Evolutionary conservation across 2,888 invertebrate genomes (phyloP).

Genomic region (Drosophila lutescens): DNA sequence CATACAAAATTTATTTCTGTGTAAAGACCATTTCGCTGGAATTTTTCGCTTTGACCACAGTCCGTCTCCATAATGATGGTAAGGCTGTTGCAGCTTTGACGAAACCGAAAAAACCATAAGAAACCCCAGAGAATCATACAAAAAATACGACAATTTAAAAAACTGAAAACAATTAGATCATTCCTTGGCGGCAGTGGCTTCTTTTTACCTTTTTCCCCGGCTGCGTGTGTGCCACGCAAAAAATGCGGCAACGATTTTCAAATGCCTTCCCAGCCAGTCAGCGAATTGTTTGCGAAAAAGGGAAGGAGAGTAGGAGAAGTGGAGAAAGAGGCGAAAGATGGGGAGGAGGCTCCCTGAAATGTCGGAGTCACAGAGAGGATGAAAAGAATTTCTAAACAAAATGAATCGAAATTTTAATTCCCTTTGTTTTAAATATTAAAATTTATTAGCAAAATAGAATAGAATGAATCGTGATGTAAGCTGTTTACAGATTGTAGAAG

Average conservation of each 20-base stretch:
- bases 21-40: slow-evolving; percentile 26
- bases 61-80: slow-evolving; percentile 39
- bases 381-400: background rate
- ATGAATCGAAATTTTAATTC: background rate
- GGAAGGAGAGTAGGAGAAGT: slow-evolving; percentile 19
- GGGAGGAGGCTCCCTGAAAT: slow-evolving; percentile 36
- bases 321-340: background rate
- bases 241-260: slow-evolving; percentile 79
- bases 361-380: slow-evolving; percentile 29
- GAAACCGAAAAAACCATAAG: slow-evolving; percentile 43
- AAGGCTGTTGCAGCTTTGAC: slow-evolving; percentile 35
- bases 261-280: slow-evolving; percentile 56
- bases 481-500: too few species aligned
- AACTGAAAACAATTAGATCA: slow-evolving; percentile 66
- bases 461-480: too few species aligned
- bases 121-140: slow-evolving; percentile 10
- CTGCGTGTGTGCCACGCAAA: slow-evolving; percentile 68
- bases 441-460: too few species aligned
- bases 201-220: slow-evolving; percentile 1
- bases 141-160: slow-evolving; percentile 1
- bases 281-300: slow-evolving; percentile 5
- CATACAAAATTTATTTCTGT: slow-evolving; percentile 1
- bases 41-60: slow-evolving; percentile 21
- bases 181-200: slow-evolving; percentile 27
- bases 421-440: background rate